phyloP scores from a whole-genome alignment of 2,113 vertebrate genomes.

The Melanotaenia duboulayi region DNA sequence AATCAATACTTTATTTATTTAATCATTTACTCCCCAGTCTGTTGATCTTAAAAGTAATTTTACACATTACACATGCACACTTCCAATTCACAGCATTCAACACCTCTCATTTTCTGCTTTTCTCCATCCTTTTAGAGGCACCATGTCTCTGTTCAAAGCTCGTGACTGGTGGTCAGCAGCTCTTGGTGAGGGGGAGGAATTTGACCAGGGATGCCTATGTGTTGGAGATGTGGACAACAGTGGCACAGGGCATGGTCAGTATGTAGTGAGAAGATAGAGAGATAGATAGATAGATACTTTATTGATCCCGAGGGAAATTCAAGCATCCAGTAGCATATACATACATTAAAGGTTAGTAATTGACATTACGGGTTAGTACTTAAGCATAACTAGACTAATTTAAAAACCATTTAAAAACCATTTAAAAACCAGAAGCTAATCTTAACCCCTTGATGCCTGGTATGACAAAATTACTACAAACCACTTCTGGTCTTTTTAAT shows the following conservation, averaged over 20 bases:
- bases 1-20: no score
- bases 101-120: not conserved
- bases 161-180: constrained; percentile 95
- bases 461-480: no score
- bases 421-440: no score
- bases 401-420: no score
- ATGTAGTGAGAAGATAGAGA: not conserved
- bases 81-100: not conserved
- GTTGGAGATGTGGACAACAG: constrained; percentile 96
- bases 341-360: no score
- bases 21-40: no score
- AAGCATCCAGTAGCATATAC: no score
- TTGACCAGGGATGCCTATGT: constrained; percentile 95
- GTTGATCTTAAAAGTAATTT: not conserved
- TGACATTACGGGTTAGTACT: no score
- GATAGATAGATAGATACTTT: no score
- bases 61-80: not conserved
- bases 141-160: constrained; percentile 98
- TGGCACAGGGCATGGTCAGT: constrained; percentile 88
- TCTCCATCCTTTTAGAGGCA: constrained; percentile 72
- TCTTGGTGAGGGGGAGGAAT: constrained; percentile 94
- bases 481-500: not conserved
- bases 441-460: no score
- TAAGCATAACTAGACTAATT: no score
- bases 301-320: no score